phyloP scores from a whole-genome alignment of 2,113 vertebrate species.

The Cricetomys ansorgei region DNA sequence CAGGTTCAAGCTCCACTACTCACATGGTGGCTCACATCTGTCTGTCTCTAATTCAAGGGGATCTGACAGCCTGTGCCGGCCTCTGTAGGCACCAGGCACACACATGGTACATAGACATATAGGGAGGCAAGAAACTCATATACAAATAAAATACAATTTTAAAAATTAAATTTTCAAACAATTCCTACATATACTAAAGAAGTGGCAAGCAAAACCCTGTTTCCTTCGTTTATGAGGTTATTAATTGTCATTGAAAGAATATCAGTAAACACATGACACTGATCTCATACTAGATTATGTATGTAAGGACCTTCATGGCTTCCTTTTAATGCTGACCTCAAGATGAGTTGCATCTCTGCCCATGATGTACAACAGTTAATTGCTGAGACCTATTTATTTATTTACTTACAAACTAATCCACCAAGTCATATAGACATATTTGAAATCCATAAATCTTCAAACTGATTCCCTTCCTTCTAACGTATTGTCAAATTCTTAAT shows the following conservation, averaged over 20 bases:
- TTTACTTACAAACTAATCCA: conserved; percentile 26
- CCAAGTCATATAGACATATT: not conserved
- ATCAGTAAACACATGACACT: conserved; percentile 39
- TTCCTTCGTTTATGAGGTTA: conserved; percentile 74
- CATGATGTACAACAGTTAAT: conserved; percentile 41
- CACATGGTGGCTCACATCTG: not conserved
- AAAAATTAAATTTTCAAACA: conserved; percentile 35
- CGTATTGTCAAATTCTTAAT: not conserved
- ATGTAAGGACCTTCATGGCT: conserved; percentile 48
- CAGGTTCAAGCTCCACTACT: not conserved
- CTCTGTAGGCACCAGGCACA: not conserved
- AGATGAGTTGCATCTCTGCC: conserved; percentile 55
- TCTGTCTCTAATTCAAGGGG: not conserved
- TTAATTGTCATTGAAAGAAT: conserved; percentile 67
- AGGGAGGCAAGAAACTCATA: not conserved
- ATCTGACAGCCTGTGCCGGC: not conserved
- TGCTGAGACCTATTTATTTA: conserved; percentile 47
- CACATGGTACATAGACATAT: not conserved
- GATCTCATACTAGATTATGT: conserved; percentile 45
- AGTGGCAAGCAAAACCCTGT: not conserved
- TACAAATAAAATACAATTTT: not conserved
- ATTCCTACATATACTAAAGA: conserved; percentile 51
- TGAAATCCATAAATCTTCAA: not conserved
- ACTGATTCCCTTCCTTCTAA: not conserved
- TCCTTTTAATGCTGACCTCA: conserved; percentile 13